Conservation (phyloP, 2,113 vertebrate genomes). For the Mionectes macconnelli region DNA sequence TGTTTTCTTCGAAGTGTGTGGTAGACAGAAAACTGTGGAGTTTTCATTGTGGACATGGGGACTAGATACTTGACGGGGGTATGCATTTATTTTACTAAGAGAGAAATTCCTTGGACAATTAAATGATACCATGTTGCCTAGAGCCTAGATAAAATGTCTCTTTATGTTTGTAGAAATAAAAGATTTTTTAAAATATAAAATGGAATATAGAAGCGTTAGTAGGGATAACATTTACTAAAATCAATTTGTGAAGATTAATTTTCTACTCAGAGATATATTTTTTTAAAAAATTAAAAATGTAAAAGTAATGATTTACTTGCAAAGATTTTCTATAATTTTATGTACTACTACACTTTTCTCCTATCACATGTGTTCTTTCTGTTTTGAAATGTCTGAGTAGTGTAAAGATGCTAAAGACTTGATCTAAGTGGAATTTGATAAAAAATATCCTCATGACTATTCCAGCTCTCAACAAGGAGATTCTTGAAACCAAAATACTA, state of each 20-base stretch:
- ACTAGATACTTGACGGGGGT: not conserved
- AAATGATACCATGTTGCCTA: not conserved
- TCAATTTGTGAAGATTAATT: not conserved
- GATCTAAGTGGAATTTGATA: not conserved
- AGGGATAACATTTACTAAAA: not conserved
- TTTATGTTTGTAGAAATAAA: not conserved
- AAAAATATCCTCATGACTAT: not conserved
- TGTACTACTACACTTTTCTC: not conserved
- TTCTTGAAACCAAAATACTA: not conserved
- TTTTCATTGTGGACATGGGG: not conserved
- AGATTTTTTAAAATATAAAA: not conserved
- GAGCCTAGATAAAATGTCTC: not conserved
- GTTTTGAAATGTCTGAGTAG: not conserved
- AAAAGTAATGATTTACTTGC: not conserved
- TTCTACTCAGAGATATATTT: not conserved
- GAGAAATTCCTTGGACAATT: not conserved
- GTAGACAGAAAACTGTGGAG: not conserved
- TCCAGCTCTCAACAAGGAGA: not conserved
- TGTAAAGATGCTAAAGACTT: not conserved
- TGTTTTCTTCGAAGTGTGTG: not conserved
- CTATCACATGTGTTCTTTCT: not conserved
- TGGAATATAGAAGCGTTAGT: not conserved
- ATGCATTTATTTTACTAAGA: not conserved
- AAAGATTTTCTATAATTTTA: not conserved
- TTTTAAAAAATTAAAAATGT: not conserved